phyloP scores from a whole-genome alignment of 1,140 invertebrate species.

The Dendroctonus valens region DNA sequence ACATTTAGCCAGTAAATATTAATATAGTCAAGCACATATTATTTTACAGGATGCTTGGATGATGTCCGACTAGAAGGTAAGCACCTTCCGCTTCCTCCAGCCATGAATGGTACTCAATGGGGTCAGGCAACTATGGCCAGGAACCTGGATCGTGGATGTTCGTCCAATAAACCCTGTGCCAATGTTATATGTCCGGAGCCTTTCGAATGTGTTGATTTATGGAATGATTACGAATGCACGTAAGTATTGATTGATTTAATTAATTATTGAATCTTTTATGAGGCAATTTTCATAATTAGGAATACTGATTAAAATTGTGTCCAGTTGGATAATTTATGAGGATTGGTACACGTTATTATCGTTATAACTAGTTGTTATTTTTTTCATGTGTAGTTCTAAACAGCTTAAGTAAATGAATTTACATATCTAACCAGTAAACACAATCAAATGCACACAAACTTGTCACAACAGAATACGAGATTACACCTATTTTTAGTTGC shows the following conservation, averaged over 20 bases:
- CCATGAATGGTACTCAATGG: slow-evolving; percentile 93
- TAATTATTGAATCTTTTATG: slow-evolving; percentile 2
- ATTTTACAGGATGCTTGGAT: slow-evolving; percentile 70
- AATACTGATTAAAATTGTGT: background rate
- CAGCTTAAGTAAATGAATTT: no score
- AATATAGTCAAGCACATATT: background rate
- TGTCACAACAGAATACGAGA: background rate
- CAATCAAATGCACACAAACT: background rate
- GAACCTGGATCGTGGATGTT: slow-evolving; percentile 87
- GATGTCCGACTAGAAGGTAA: slow-evolving; percentile 88
- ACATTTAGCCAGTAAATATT: background rate
- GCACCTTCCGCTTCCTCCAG: slow-evolving; percentile 85
- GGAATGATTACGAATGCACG: slow-evolving; percentile 98
- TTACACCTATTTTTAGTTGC: slow-evolving; percentile 36
- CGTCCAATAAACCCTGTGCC: slow-evolving; percentile 90
- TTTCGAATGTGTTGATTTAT: slow-evolving; percentile 95
- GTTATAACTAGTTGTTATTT: no score
- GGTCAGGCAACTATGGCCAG: slow-evolving; percentile 89
- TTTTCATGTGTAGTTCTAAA: no score
- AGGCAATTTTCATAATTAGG: background rate
- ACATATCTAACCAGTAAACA: slow-evolving; percentile 1
- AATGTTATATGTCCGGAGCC: slow-evolving; percentile 88
- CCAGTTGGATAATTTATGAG: background rate
- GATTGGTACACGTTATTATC: no score
- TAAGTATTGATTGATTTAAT: slow-evolving; percentile 58